Evolutionary conservation across 2,888 invertebrate genomes (phyloP), one percentile per base, ranked within the genome.

Genomic region (Eupithecia subfuscata): DNA sequence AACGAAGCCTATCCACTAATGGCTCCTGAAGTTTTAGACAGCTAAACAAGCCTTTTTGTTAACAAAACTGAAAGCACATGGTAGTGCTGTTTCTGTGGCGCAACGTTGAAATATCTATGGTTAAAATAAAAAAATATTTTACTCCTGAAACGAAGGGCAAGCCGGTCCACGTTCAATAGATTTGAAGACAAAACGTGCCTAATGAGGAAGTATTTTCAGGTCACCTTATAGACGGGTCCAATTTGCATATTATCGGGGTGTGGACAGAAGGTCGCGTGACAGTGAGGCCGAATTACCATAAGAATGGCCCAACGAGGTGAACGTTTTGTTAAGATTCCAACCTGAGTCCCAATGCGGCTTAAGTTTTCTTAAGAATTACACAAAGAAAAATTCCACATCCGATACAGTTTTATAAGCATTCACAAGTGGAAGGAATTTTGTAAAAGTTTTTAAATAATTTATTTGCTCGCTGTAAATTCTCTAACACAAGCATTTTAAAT

Each of bases 221-320:
- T 92, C 92, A 91, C 85, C 91, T 90, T 90, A 90, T 91, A 90
- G 90, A 91, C 86, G 87, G 85, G 81, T 80, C 85, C 87, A 87
- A 93, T 93, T 93, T 93, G 91, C 94, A 94, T 94, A 90, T 93
- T 93, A 93, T 94, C 94, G 88, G 91, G 88, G 90, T 89, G 92
- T 90, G 91, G 93, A 91, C 92, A 93, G 92, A 92, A 91, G 91
- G 92, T 91, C 89, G 92, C 92, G 92, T 92, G 93, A 91, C 92
- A 89, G 88, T 89, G 86, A 86, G 86, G 87, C 86, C 84, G 84
- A 88, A 93, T 94, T 94, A 92, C 87, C 93, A 93, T 94, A 91
- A 92, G 91, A 93, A 93, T 93, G 87, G 89, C 86, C 87, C 89
- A 91, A 90, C 90, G 90, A 91, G 89, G 90, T 89, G 90, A 90